Percentiles rank a stretch among this genome's conserved stretches.
These are phyloP conservation scores for Tribolium castaneum DNA, from an alignment of 1,140 invertebrate species.

Conservation along the genomic window DNA sequence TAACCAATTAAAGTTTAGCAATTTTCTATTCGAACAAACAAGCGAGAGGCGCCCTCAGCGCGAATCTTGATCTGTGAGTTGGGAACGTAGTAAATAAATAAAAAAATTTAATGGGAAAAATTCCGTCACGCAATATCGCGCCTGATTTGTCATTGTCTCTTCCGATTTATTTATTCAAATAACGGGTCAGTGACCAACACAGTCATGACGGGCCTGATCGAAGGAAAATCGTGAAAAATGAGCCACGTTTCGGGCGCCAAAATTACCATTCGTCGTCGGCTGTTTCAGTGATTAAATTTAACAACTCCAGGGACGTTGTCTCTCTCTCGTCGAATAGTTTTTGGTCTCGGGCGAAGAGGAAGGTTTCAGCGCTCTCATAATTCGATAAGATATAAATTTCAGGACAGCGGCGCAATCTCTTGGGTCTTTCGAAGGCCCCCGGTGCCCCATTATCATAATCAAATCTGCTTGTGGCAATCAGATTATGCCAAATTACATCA, in stretches of 20 bases:
- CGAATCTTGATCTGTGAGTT: neutral
- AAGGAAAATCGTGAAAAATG: slow-evolving; percentile 15
- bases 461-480: slow-evolving; percentile 51
- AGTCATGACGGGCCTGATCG: slow-evolving; percentile 8
- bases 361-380: slow-evolving; percentile 34
- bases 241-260: neutral
- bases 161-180: slow-evolving; percentile 35
- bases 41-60: slow-evolving; percentile 12
- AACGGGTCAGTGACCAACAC: slow-evolving; percentile 35
- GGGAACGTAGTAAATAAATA: slow-evolving; percentile 9
- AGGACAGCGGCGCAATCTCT: slow-evolving; percentile 40
- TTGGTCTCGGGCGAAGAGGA: neutral
- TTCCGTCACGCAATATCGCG: slow-evolving; percentile 36
- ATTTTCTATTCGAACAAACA: slow-evolving; percentile 51
- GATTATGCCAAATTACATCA: slow-evolving; percentile 55
- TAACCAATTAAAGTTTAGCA: slow-evolving; percentile 50
- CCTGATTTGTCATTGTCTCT: slow-evolving; percentile 41
- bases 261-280: neutral
- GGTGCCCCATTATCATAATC: slow-evolving; percentile 53
- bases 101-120: slow-evolving; percentile 20
- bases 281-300: neutral
- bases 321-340: slow-evolving; percentile 8
- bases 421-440: slow-evolving; percentile 43
- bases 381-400: slow-evolving; percentile 50
- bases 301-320: neutral